Percentiles rank a stretch among this genome's conserved stretches.
Conservation (phyloP, 2,113 vertebrate genomes). For the Eretmochelys imbricata region DNA sequence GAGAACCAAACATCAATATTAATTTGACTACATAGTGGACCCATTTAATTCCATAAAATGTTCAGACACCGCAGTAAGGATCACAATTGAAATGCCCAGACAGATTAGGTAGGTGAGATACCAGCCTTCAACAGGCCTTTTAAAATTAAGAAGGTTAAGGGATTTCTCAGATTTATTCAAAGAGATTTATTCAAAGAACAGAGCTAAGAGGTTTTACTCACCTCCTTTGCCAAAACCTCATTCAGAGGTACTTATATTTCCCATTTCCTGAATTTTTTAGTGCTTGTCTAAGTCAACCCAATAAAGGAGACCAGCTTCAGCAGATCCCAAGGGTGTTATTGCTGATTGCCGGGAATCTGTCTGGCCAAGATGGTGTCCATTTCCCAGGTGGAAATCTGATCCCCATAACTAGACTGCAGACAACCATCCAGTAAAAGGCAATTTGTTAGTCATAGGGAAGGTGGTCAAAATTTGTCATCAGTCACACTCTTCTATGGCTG, state of each 20-base stretch:
- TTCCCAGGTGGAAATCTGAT: background rate
- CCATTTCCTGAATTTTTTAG: background rate
- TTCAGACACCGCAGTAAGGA: background rate
- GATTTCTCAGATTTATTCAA: background rate
- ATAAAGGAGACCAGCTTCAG: background rate
- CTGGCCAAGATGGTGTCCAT: background rate
- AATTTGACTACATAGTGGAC: conserved; percentile 32
- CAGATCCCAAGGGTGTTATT: background rate
- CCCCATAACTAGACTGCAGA: background rate
- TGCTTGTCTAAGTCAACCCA: background rate
- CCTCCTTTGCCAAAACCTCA: background rate
- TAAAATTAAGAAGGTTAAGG: conserved; percentile 1
- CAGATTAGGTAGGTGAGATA: conserved; percentile 20
- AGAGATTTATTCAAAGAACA: background rate
- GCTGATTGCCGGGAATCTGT: background rate
- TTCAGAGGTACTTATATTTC: background rate
- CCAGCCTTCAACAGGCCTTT: background rate
- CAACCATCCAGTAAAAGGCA: background rate
- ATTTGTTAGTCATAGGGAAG: background rate
- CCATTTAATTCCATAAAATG: conserved; percentile 34
- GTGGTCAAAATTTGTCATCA: background rate
- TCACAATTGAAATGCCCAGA: background rate
- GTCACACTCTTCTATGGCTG: background rate
- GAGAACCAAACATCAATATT: conserved; percentile 18
- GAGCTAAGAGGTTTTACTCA: background rate